Percentiles rank a stretch among this genome's conserved stretches.
These are phyloP conservation scores for Intellagama lesueurii DNA, from an alignment of 2,797 vertebrate species.

Conservation along the genomic window DNA sequence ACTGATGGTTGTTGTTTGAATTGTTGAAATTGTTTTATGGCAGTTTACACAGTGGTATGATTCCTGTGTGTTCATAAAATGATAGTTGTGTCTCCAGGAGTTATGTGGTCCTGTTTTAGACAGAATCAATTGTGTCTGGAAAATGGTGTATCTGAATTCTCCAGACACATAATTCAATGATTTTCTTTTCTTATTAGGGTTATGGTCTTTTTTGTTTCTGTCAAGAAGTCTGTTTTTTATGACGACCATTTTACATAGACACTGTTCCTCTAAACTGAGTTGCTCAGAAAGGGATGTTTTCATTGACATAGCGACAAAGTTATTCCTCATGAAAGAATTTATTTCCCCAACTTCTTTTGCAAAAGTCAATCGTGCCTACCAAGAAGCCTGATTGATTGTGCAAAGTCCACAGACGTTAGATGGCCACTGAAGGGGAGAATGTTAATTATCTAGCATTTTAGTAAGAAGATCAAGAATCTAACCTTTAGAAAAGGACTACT, in stretches of 20 bases:
- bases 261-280: conserved; percentile 50
- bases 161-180: conserved; percentile 18
- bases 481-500: conserved; percentile 71
- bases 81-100: neutral
- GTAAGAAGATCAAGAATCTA: conserved; percentile 67
- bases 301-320: conserved; percentile 62
- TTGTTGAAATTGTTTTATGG: neutral
- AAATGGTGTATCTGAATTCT: conserved; percentile 38
- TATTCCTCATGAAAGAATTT: conserved; percentile 63
- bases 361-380: conserved; percentile 66
- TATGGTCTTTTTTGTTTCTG: conserved; percentile 36
- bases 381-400: conserved; percentile 69
- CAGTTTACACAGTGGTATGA: neutral
- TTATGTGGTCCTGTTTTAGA: neutral
- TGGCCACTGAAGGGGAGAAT: conserved; percentile 67
- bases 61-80: neutral
- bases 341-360: conserved; percentile 51
- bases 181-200: conserved; percentile 35
- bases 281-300: conserved; percentile 37
- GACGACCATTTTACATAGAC: conserved; percentile 43
- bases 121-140: neutral
- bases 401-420: conserved; percentile 63
- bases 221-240: conserved; percentile 30
- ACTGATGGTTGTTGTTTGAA: too few relatives aligned
- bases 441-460: conserved; percentile 78